Evolutionary conservation across 2,888 invertebrate species (phyloP).

Genomic region (Creontiades dilutus): DNA sequence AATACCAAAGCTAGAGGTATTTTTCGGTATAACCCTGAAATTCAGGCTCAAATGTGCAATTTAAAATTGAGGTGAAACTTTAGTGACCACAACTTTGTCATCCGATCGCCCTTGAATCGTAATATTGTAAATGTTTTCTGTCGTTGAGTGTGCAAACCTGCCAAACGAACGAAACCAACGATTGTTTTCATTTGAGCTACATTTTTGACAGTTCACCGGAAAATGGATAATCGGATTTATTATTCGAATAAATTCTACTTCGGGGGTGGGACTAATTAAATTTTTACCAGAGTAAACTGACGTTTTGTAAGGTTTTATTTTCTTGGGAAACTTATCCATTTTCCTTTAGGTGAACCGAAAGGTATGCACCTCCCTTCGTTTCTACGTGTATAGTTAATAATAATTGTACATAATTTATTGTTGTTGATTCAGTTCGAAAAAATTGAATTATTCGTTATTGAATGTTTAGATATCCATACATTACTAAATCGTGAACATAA

Average conservation of each 20-base stretch:
- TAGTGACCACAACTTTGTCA: too few species aligned
- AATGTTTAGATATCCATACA: slow-evolving; percentile 6
- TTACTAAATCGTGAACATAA: slow-evolving; percentile 3
- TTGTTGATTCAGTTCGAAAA: slow-evolving; percentile 29
- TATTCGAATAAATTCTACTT: neutral
- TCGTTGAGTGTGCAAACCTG: neutral
- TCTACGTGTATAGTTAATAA: neutral
- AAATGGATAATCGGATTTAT: neutral
- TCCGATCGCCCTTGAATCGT: too few species aligned
- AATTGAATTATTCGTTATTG: slow-evolving; percentile 12
- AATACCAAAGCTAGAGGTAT: too few species aligned
- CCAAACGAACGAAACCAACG: neutral
- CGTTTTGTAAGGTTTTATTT: too few species aligned
- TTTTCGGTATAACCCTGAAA: too few species aligned
- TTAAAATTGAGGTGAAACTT: too few species aligned
- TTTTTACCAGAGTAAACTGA: too few species aligned
- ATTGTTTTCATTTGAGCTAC: neutral
- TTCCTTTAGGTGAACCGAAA: slow-evolving; percentile 2
- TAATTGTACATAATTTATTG: slow-evolving; percentile 8
- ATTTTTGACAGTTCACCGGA: neutral
- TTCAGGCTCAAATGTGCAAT: too few species aligned
- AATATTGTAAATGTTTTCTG: too few species aligned
- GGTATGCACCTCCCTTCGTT: slow-evolving; percentile 11
- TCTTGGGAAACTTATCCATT: neutral
- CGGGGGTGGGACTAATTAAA: too few species aligned